Evolutionary conservation across 1,140 invertebrate species (phyloP).

Genomic region (Chironomus striatipennis): DNA sequence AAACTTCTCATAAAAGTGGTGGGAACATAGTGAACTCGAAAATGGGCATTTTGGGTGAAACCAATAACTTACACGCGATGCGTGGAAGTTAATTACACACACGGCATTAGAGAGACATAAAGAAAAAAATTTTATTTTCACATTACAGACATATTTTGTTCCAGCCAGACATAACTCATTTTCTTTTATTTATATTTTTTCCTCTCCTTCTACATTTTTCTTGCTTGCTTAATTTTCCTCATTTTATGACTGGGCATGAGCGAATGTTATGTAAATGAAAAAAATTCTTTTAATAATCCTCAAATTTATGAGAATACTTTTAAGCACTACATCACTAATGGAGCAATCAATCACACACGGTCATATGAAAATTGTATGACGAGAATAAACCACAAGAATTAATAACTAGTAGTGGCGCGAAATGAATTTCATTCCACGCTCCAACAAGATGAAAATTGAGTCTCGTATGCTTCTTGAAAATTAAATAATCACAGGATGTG

Average conservation of each 20-base stretch:
- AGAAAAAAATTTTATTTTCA: not conserved
- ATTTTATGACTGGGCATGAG: not conserved
- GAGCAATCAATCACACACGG: not conserved
- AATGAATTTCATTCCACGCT: not conserved
- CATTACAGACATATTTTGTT: not conserved
- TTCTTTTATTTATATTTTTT: not conserved
- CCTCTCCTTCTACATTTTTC: not conserved
- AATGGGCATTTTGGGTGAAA: too few species aligned
- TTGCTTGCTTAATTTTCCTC: not conserved
- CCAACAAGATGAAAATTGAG: not conserved
- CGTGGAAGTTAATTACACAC: not conserved
- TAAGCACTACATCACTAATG: too few species aligned
- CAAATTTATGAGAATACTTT: too few species aligned
- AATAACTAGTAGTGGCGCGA: constrained; percentile 2
- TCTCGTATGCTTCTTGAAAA: not conserved
- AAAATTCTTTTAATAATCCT: too few species aligned
- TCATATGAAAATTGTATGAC: not conserved
- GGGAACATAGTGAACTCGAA: too few species aligned
- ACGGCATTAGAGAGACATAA: not conserved
- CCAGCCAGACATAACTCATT: constrained; percentile 18
- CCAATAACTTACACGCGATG: too few species aligned
- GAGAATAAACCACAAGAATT: constrained; percentile 6
- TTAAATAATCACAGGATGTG: not conserved
- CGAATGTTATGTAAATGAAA: too few species aligned
- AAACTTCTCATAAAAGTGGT: too few species aligned